phyloP scores from a whole-genome alignment of 1,140 invertebrate genomes.

The Anthonomus grandis region DNA sequence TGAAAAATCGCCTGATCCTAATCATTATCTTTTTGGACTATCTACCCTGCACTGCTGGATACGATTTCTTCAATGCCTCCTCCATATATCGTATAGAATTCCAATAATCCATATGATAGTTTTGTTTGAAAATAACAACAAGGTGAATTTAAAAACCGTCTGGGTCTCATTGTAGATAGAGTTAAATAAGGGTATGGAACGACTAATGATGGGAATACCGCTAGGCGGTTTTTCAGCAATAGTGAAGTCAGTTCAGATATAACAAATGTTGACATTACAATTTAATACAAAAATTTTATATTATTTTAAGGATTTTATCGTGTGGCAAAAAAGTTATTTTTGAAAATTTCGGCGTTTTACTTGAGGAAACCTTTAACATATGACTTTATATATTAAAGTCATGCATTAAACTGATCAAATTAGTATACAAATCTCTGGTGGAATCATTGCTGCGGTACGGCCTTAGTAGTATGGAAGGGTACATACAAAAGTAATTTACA shows the following conservation, averaged over 20 bases:
- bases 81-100: conserved; percentile 11
- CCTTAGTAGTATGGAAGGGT: too few species aligned
- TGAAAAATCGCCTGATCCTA: conserved; percentile 4
- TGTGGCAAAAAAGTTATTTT: too few species aligned
- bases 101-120: conserved; percentile 4
- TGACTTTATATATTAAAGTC: too few species aligned
- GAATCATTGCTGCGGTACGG: too few species aligned
- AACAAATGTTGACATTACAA: not conserved
- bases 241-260: not conserved
- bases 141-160: conserved; percentile 23
- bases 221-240: conserved; percentile 41
- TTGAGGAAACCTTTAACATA: too few species aligned
- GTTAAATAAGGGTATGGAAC: conserved; percentile 43
- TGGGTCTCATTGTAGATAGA: conserved; percentile 39
- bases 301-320: too few species aligned
- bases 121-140: conserved; percentile 9
- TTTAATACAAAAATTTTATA: too few species aligned
- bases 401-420: too few species aligned
- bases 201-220: conserved; percentile 46
- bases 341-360: too few species aligned
- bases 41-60: conserved; percentile 16
- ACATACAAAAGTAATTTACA: too few species aligned
- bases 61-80: conserved; percentile 10
- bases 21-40: conserved; percentile 6
- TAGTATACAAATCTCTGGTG: too few species aligned